These are phyloP conservation scores for Clarias gariepinus DNA, from an alignment of 2,113 vertebrate species.

Conservation along the genomic window DNA sequence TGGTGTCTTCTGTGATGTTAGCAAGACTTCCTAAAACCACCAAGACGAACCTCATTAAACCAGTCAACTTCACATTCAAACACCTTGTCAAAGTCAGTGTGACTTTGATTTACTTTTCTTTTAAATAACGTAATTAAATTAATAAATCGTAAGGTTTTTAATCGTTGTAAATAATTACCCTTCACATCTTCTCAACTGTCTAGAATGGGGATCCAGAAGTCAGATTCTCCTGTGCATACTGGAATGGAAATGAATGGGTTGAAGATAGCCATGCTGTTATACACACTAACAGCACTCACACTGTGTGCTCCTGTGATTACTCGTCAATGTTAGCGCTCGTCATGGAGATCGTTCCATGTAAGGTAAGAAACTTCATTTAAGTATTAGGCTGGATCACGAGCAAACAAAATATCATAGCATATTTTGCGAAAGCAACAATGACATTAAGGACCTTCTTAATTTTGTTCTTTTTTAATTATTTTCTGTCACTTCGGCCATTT, in stretches of 20 bases:
- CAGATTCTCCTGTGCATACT: slow-evolving; percentile 45
- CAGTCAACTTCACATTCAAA: slow-evolving; percentile 32
- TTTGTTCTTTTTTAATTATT: no score
- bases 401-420: no score
- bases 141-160: not conserved
- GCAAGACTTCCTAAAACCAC: slow-evolving; percentile 6
- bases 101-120: not conserved
- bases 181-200: not conserved
- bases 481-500: no score
- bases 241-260: slow-evolving; percentile 56
- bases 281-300: slow-evolving; percentile 48
- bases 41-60: not conserved
- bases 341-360: slow-evolving; percentile 49
- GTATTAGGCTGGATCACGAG: no score
- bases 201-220: not conserved
- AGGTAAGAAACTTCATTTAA: not conserved
- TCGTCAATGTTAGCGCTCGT: slow-evolving; percentile 77
- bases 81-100: slow-evolving; percentile 19
- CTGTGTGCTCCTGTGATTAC: slow-evolving; percentile 70
- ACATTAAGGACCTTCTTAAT: no score
- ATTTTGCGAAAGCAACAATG: no score
- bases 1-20: slow-evolving; percentile 44
- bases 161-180: not conserved
- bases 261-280: not conserved
- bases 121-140: not conserved